Evolutionary conservation across 2,888 invertebrate species (phyloP), one percentile per base, ranked within the genome.

Genomic region (Lasioglossum zephyrum): DNA sequence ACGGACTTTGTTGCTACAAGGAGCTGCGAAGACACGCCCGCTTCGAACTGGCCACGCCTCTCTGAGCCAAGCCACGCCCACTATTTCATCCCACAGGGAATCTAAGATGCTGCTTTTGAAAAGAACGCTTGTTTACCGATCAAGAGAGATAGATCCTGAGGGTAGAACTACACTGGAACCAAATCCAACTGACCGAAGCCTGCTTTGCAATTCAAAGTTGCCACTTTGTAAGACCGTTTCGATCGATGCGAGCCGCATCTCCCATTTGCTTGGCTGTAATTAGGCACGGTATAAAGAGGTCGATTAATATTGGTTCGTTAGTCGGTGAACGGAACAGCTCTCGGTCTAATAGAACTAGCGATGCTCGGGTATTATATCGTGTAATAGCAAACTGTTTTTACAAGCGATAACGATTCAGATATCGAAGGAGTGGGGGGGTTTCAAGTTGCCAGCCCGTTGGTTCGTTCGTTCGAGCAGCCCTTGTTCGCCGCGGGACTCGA

Each of bases 221-320:
- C 57, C 70, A 84, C 83, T 85, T 79, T 84, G 79, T 76, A 84
- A 39, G 53, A 77, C 26, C 76, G 84, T 31, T 73, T 79, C 77
- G 74, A 85, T 86, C 79, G 4, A 31, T n/a, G 36, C 18, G 49
- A 77, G 73, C 11, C 41, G 47, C 60, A 74, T 79, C 72, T 73
- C 13, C 11, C 13, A 2, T 74, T 77, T 31, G 18, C 47, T 63
- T 49, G 60, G 26, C 41, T 60, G 57, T 53, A 81, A 86, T 86
- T 81, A 81, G 22, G n/a, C 73, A 44, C 77, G 66, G 41, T 53
- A 16, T 36, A 73, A 79, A 44, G 63, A 31, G 78, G 60, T 16
- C 44, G 72, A 87, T 84, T 83, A 86, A 87, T 81, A 81, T 81
- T 74, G 74, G 44, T 86, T 86, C 82, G 75, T 86, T 86, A 86